Conservation (phyloP, 37 sponge, comb jelly and placozoan genomes). For the Mnemiopsis leidyi region DNA sequence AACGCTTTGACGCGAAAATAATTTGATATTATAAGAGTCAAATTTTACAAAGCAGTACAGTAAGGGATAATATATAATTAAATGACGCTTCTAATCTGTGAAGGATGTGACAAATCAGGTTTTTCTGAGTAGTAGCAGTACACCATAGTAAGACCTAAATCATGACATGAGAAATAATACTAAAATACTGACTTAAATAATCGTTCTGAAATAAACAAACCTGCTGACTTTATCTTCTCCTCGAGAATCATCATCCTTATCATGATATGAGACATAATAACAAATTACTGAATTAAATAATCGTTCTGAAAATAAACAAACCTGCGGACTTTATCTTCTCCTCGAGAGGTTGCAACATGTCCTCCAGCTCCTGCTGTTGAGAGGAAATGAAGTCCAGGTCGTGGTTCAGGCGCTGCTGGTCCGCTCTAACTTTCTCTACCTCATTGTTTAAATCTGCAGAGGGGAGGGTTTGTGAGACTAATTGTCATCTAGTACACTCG, state of each 20-base stretch:
- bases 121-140: no score
- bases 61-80: no score
- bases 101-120: no score
- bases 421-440: conserved; percentile 72
- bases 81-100: no score
- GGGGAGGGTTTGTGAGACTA: no score
- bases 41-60: no score
- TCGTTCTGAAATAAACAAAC: background rate
- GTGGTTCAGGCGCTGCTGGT: conserved; percentile 82
- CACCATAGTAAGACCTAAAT: no score
- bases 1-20: no score
- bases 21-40: no score
- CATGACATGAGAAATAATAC: background rate
- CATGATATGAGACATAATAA: background rate
- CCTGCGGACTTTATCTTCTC: conserved; percentile 62
- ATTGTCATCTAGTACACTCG: no score
- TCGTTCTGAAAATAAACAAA: background rate
- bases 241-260: conserved; percentile 70
- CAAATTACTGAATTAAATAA: background rate
- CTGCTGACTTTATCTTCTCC: conserved; percentile 61
- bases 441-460: conserved; percentile 66
- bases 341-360: conserved; percentile 81
- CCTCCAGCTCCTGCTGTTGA: conserved; percentile 91
- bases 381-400: conserved; percentile 91
- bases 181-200: background rate